Evolutionary conservation across 2,797 vertebrate species (phyloP), one percentile per base, ranked within the genome.

Genomic region (Siniperca scherzeri): DNA sequence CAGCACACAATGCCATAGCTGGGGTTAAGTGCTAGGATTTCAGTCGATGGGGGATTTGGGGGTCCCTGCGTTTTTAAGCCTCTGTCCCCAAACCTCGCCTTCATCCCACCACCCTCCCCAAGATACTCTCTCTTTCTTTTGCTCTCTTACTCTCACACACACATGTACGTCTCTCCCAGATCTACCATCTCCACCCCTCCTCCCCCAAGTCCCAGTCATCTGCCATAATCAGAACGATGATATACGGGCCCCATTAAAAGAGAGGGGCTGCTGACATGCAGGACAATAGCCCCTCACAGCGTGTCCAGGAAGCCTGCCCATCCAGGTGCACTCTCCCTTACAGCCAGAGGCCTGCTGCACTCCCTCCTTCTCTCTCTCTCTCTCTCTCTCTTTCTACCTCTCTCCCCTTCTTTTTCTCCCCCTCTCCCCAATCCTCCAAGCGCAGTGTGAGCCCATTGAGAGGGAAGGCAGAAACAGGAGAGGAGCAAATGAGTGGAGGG

Each of bases 1-100:
- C 81, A 92, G 91, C 86, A 90, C 91, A 96, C 93, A 96, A 95
- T 95, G 93, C 93, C 90, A 92, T 94, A 92, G 95, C 92, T 84
- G 89, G 95, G 95, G 96, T 96, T 96, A 96, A 96, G 95, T 96
- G 96, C 95, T 96, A 95, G 94, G 95, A 95, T 97, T 97, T 97
- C 96, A 96, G 86, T 94, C 90, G 77, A 91, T 88, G 94, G 95
- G 95, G 95, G 94, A 94, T 94, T 94, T 80, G 80, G 87, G 94
- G 94, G 92, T 94, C 92, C 92, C 86, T 91, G 77, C 74, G 74
- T 95, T 95, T 96, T 94, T 95, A 93, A 91, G 93, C 94, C 92
- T 89, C 90, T 91, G 89, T 93, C 88, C 92, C 93, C 87, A 90
- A 91, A 94, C 90, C 91, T 92, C 77, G 64, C 81, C 85, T 91